Percentiles rank a stretch among this genome's conserved stretches.
phyloP scores from a whole-genome alignment of 1,140 invertebrate genomes.

The Polyergus mexicanus region DNA sequence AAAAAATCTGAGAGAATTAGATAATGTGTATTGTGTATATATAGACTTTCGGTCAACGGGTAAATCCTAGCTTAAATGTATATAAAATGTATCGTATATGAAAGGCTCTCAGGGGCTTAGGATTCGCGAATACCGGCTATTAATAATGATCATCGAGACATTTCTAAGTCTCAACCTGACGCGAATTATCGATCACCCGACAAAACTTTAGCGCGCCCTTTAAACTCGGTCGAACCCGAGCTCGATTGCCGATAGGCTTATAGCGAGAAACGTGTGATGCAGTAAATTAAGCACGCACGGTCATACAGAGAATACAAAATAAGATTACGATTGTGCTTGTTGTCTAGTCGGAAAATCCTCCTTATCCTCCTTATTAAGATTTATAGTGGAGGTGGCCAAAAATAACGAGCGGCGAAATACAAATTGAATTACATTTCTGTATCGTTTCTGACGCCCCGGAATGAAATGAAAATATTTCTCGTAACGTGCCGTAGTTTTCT shows the following conservation, averaged over 20 bases:
- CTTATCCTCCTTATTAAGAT: conserved; percentile 55
- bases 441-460: not conserved
- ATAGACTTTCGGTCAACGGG: conserved; percentile 4
- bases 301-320: conserved; percentile 56
- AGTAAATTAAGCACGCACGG: conserved; percentile 48
- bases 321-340: conserved; percentile 26
- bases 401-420: conserved; percentile 10
- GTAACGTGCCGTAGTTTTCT: not conserved
- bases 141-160: conserved; percentile 39
- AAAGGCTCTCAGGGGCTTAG: not conserved
- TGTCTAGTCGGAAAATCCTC: not conserved
- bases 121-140: conserved; percentile 22
- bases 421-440: conserved; percentile 17
- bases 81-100: conserved; percentile 1
- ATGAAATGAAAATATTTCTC: conserved; percentile 57
- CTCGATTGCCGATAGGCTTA: conserved; percentile 67
- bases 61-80: conserved; percentile 12
- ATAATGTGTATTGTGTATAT: not conserved
- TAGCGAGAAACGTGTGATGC: conserved; percentile 5
- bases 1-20: not conserved
- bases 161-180: conserved; percentile 42
- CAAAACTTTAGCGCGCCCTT: conserved; percentile 65
- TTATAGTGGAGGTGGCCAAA: not conserved
- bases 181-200: conserved; percentile 72
- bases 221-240: conserved; percentile 14